These are phyloP conservation scores for Euthynnus affinis DNA, from an alignment of 2,797 vertebrate species.

Conservation along the genomic window DNA sequence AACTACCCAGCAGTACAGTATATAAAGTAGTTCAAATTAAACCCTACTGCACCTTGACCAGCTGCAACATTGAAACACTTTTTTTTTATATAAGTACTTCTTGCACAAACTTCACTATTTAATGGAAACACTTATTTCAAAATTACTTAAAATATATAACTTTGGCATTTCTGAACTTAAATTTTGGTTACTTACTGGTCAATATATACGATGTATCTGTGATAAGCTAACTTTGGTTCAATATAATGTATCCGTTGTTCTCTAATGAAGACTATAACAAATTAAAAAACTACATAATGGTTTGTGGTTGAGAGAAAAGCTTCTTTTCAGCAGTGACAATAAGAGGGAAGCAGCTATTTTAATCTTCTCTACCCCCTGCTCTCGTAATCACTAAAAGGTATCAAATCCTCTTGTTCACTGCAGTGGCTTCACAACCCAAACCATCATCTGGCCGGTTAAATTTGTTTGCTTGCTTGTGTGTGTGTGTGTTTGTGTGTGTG, in stretches of 20 bases:
- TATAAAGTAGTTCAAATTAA: too few species aligned
- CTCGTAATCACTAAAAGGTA: slow-evolving; percentile 49
- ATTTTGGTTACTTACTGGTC: background rate
- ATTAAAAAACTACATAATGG: background rate
- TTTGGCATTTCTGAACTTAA: too few species aligned
- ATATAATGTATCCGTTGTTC: too few species aligned
- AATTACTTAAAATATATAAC: too few species aligned
- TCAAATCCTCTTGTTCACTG: slow-evolving; percentile 50
- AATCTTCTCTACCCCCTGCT: slow-evolving; percentile 41
- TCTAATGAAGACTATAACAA: background rate
- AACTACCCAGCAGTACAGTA: too few species aligned
- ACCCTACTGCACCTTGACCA: too few species aligned
- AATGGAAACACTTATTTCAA: too few species aligned
- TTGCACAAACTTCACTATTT: too few species aligned
- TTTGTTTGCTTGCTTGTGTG: slow-evolving; percentile 13
- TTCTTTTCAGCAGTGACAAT: slow-evolving; percentile 21
- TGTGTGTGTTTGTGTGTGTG: background rate
- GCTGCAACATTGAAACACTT: too few species aligned
- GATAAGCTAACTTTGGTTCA: background rate
- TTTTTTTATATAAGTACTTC: background rate
- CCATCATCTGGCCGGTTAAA: slow-evolving; percentile 17
- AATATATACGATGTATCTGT: background rate
- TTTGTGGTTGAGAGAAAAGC: slow-evolving; percentile 16
- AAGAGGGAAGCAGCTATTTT: slow-evolving; percentile 32
- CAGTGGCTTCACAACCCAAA: slow-evolving; percentile 19